These are phyloP conservation scores for Neostethus bicornis DNA, from an alignment of 2,797 vertebrate species.

Conservation along the genomic window DNA sequence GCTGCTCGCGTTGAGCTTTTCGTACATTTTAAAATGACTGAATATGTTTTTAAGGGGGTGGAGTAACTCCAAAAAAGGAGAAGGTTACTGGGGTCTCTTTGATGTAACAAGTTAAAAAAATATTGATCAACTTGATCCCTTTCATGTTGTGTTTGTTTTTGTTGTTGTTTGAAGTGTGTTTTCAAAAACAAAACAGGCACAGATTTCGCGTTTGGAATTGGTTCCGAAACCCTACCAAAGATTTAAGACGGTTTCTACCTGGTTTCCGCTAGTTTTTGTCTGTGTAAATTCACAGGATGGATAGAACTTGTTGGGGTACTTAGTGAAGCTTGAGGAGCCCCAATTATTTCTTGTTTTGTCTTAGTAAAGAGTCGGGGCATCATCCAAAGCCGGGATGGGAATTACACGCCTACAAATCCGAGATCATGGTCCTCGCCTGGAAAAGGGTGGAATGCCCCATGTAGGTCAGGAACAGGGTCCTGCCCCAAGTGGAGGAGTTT, in stretches of 20 bases:
- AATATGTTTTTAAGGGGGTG: background rate
- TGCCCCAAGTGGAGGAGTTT: no score
- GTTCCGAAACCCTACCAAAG: no score
- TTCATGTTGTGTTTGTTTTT: background rate
- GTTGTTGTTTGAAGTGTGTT: background rate
- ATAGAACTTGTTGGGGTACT: conserved; percentile 97
- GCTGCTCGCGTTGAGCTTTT: background rate
- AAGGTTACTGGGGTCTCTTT: conserved; percentile 32
- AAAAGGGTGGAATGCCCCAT: no score
- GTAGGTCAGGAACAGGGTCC: no score
- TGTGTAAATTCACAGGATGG: no score
- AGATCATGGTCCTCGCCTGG: no score
- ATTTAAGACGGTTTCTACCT: no score
- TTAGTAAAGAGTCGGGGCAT: conserved; percentile 90
- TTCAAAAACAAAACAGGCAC: background rate
- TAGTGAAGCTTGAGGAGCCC: conserved; percentile 91
- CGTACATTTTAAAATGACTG: conserved; percentile 1
- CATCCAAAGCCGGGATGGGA: conserved; percentile 91
- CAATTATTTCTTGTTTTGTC: conserved; percentile 96
- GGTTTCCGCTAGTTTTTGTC: no score
- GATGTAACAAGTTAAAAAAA: conserved; percentile 26
- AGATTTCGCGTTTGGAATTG: conserved; percentile 9
- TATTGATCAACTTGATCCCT: conserved; percentile 2
- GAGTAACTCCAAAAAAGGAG: conserved; percentile 3
- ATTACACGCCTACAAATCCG: no score